Evolutionary conservation across 2,113 vertebrate genomes (phyloP), one percentile per base, ranked within the genome.

Genomic region (Crocuta crocuta): DNA sequence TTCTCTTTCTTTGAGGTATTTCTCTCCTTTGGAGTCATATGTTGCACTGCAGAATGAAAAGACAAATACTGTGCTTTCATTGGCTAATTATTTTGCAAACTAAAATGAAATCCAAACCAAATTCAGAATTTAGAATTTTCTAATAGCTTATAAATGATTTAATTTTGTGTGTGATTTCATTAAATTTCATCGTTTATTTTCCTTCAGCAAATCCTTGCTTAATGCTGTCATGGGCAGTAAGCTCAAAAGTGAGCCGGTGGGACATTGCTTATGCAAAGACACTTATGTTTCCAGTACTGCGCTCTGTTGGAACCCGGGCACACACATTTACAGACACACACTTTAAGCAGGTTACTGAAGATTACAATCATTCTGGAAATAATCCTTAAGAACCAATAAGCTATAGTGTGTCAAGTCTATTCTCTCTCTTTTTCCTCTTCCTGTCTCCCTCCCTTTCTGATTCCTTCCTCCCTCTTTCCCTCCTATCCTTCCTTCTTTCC

Each of bases 61-160:
- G 33, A 87, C 95, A 96, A 93, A 92, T 31, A 70, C 61, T 61
- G 84, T 71, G 16, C 39, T 97, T 97, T 97, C 89, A 83, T 89
- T 68, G 58, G 21, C 70, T 94, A 63, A 71, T 95, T 83, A 95
- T 91, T 92, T 93, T 91, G 70, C 70, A n/a, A 1, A 92, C 70
- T 81, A 92, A 96, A 96, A 90, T 84, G 43, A 97, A 97, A 88
- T 79, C 43, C 48, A 96, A 90, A 58, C n/a, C 89, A 92, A 98
- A 98, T 94, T 96, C 81, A 97, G 85, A 98, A 83, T 96, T 95
- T 95, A 98, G 74, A 91, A 93, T 97, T 98, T 98, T 93, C n/a
- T 94, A 96, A 84, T 92, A 97, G 73, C 65, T 92, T 95, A 89
- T 97, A 96, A 98, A 98, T 97, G 95, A 93, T 97, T 98, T 96